Evolutionary conservation across 2,113 vertebrate genomes (phyloP).

Genomic region (Sardina pilchardus): DNA sequence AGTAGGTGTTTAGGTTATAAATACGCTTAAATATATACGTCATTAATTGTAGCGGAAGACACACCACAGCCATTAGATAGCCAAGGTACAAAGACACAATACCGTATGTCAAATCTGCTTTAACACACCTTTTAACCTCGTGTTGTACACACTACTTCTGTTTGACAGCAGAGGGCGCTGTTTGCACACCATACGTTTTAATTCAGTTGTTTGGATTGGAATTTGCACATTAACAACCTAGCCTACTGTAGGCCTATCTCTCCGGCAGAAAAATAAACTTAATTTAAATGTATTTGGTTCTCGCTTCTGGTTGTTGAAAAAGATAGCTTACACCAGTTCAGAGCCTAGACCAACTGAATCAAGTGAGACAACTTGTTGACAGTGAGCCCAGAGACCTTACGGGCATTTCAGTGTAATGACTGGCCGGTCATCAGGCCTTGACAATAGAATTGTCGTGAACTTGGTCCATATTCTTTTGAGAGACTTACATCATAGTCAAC

Average conservation of each 20-base stretch:
- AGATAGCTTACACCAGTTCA: not conserved
- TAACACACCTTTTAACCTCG: not conserved
- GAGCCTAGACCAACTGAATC: no score
- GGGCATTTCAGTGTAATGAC: no score
- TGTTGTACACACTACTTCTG: not conserved
- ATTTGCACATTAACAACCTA: not conserved
- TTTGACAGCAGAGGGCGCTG: conserved; percentile 35
- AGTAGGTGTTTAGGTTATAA: no score
- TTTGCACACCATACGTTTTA: not conserved
- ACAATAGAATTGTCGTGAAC: not conserved
- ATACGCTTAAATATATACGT: not conserved
- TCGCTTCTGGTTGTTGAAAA: not conserved
- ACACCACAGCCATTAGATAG: not conserved
- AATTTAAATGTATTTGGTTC: not conserved
- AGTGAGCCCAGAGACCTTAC: no score
- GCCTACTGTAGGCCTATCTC: no score
- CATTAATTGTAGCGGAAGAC: not conserved
- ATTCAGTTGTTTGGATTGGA: not conserved
- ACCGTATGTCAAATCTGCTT: not conserved
- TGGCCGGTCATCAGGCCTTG: no score
- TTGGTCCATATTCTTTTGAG: no score
- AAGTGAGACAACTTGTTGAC: no score
- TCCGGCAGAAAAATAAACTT: not conserved
- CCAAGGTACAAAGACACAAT: not conserved
- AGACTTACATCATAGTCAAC: no score